Base-by-base conservation (phyloP, 1,140 invertebrate species). In the Oncopodura yosiiana region DNA sequence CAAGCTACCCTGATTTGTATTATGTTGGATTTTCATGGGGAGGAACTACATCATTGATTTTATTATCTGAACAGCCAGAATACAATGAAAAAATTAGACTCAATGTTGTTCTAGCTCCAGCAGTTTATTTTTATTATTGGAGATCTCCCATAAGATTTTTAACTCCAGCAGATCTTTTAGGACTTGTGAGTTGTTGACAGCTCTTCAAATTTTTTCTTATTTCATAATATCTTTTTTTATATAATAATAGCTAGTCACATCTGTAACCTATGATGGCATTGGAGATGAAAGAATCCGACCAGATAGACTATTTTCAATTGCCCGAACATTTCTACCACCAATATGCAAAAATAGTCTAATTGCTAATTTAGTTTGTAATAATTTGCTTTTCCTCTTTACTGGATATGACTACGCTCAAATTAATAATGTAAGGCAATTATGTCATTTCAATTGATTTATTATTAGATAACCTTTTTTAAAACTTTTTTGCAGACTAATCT, bases 51-150 rank as follows among this genome's bases (percentile, higher is more conserved):
- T 21, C 16, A 18, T 0, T 41, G n/a, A 5, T 76, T 3, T 75
- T 81, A 74, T 69, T 77, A 50, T 72, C 73, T 5, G 65, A 72
- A 53, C 68, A 69, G 41, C 76, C 79, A 0, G 70, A 79, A 37
- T 78, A 77, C 60, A 75, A 77, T 37, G 54, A 72, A 5, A 77
- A 76, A 61, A 62, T 34, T n/a, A 34, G 30, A 34, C 8, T 34
- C 8, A 9, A 8, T n/a, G 14, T 34, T 34, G 6, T n/a, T n/a
- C 30, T 34, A 9, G 30, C 8, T 34, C 30, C 30, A n/a, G 6
- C 30, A n/a, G 6, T n/a, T 9, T 34, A 9, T 34, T 8, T n/a
- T 34, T n/a, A 34, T 34, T 9, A 34, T 34, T 34, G 30, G 30
- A n/a, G 6, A 8, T 9, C 30, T 9, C 30, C 30, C 8, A 9